These are phyloP conservation scores for Callinectes sapidus DNA, from an alignment of 2,888 invertebrate species.

Conservation along the genomic window DNA sequence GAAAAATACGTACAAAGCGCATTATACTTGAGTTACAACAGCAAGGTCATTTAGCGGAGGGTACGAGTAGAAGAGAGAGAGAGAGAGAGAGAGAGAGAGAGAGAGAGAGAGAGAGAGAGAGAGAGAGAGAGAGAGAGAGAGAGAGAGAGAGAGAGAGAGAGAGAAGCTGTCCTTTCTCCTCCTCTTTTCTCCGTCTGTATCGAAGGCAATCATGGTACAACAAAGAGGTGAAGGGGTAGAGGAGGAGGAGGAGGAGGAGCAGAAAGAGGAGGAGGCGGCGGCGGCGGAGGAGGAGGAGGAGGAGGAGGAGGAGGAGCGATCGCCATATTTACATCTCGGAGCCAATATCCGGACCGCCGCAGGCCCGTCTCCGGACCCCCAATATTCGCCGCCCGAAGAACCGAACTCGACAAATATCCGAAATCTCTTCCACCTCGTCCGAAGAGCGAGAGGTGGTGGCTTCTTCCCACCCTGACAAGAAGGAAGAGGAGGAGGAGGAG, in stretches of 20 bases:
- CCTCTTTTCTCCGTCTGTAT: no score
- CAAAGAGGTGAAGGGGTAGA: no score
- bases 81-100: conserved; percentile 29
- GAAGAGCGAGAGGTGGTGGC: conserved; percentile 18
- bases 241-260: neutral
- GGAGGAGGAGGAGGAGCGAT: conserved; percentile 20
- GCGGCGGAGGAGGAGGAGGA: neutral
- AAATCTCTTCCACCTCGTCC: conserved; percentile 34
- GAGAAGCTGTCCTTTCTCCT: no score
- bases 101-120: conserved; percentile 29
- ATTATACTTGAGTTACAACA: no score
- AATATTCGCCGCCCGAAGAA: conserved; percentile 34
- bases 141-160: no score
- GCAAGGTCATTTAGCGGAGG: no score
- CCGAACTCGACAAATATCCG: conserved; percentile 33
- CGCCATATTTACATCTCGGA: conserved; percentile 35
- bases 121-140: conserved; percentile 28
- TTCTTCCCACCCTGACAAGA: conserved; percentile 7
- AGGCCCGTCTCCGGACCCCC: conserved; percentile 35
- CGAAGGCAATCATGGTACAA: no score
- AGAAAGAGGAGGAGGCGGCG: no score
- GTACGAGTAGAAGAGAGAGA: neutral
- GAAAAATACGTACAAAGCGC: no score
- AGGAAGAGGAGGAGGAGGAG: conserved; percentile 14
- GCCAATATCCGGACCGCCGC: conserved; percentile 26